Conservation (phyloP, 2,113 vertebrate species). For the Rhinopomastus cyanomelas region DNA sequence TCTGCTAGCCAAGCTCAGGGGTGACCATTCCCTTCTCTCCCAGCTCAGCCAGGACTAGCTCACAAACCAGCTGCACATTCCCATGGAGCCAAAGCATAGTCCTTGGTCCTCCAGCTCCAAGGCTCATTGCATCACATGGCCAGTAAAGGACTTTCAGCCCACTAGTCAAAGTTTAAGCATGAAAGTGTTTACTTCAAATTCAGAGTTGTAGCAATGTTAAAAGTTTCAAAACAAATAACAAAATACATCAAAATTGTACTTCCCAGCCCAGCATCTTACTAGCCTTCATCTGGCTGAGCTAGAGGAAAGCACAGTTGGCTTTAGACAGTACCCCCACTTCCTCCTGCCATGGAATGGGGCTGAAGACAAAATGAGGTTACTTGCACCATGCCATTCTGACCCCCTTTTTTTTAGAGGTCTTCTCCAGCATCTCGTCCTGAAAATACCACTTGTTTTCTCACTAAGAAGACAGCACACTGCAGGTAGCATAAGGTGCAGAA, state of each 20-base stretch:
- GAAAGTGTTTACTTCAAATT: neutral
- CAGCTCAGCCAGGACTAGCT: neutral
- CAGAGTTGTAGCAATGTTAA: neutral
- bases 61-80: fast-evolving
- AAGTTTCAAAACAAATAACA: neutral
- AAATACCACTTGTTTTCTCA: neutral
- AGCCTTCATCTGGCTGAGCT: neutral
- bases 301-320: neutral
- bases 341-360: neutral
- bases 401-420: neutral
- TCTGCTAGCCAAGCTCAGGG: neutral
- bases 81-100: neutral
- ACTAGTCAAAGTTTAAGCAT: neutral
- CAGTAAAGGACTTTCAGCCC: neutral
- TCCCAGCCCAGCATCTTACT: neutral
- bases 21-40: neutral
- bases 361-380: neutral
- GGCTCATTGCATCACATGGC: neutral
- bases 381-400: neutral
- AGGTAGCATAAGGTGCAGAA: neutral
- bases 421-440: neutral
- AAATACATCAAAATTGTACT: neutral
- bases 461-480: neutral
- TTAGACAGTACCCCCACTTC: neutral
- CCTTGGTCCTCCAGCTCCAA: neutral